A percentile compares a stretch with the other conserved stretches of the same genome.
Evolutionary conservation across 2,888 invertebrate genomes (phyloP).

Genomic region (Sinotaia quadrata): DNA sequence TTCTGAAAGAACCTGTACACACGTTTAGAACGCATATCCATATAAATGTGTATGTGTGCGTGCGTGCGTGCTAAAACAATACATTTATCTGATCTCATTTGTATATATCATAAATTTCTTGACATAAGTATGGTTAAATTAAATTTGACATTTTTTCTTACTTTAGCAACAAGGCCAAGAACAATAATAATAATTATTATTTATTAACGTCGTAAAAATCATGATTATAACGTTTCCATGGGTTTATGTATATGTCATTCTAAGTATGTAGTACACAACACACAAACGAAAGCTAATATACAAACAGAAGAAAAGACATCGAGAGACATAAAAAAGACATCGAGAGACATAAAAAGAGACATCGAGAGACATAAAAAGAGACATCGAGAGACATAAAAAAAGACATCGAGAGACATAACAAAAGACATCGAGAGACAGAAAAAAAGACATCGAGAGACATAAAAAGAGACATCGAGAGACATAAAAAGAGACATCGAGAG

Average conservation of each 20-base stretch:
- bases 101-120: no score
- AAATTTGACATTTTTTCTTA: no score
- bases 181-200: no score
- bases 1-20: no score
- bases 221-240: no score
- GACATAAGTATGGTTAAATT: no score
- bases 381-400: not conserved
- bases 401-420: conserved; percentile 14
- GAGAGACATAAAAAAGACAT: conserved; percentile 11
- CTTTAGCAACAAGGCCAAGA: no score
- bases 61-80: no score
- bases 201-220: no score
- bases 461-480: not conserved
- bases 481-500: not conserved
- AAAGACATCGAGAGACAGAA: conserved; percentile 10
- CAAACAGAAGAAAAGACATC: not conserved
- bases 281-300: not conserved
- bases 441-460: conserved; percentile 4
- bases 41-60: no score
- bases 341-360: not conserved
- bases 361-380: not conserved
- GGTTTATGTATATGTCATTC: not conserved
- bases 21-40: no score
- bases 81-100: no score
- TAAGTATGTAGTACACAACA: not conserved